Conservation (phyloP, 2,113 vertebrate species). For the Halichoeres trimaculatus region DNA sequence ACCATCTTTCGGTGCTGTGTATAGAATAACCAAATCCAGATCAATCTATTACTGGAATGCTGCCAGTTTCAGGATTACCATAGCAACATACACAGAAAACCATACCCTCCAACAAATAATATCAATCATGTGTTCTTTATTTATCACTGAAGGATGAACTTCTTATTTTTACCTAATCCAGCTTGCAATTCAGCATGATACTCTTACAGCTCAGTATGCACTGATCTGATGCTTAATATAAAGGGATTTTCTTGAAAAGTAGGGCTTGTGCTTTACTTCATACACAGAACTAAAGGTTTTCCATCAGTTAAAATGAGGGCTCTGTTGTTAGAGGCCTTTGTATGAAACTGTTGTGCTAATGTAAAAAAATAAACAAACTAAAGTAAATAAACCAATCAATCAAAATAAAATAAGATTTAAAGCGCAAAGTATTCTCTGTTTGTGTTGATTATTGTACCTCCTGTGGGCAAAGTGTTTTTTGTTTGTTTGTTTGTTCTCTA, state of each 20-base stretch:
- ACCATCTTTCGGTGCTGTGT: conserved; percentile 62
- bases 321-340: no score
- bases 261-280: not conserved
- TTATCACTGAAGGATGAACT: conserved; percentile 16
- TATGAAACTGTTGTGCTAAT: no score
- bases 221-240: not conserved
- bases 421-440: no score
- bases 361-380: no score
- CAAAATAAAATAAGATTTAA: no score
- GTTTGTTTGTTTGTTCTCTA: no score
- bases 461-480: no score
- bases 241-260: not conserved
- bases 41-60: conserved; percentile 72
- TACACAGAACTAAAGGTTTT: not conserved
- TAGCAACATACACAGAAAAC: conserved; percentile 68
- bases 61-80: conserved; percentile 73
- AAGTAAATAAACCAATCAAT: no score
- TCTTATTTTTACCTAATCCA: conserved; percentile 24
- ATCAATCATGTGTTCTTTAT: conserved; percentile 32
- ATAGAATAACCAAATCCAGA: conserved; percentile 68
- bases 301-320: not conserved
- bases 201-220: not conserved
- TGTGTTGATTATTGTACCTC: no score
- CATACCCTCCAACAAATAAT: conserved; percentile 47
- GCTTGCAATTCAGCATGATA: conserved; percentile 3